A percentile compares a stretch with the other conserved stretches of the same genome.
phyloP scores from a whole-genome alignment of 1,140 invertebrate genomes.

The Ylistrum balloti region DNA sequence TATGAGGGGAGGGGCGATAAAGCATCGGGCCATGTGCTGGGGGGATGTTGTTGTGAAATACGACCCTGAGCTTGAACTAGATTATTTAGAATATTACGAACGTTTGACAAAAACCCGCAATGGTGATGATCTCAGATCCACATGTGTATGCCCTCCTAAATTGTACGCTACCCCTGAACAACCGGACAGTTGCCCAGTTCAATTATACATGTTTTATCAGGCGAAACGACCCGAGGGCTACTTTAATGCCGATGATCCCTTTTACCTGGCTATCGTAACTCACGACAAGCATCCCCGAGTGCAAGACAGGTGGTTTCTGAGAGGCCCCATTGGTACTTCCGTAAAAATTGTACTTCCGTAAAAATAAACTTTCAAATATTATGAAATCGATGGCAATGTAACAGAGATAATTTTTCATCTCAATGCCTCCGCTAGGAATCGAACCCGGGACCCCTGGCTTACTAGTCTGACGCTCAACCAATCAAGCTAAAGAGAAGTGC shows the following conservation, averaged over 20 bases:
- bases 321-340: not conserved
- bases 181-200: conserved; percentile 2
- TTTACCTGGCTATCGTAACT: conserved; percentile 43
- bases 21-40: conserved; percentile 48
- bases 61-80: not conserved
- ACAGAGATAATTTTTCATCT: too few relatives aligned
- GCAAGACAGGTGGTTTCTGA: conserved; percentile 41
- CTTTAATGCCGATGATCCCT: conserved; percentile 46
- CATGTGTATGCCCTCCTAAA: not conserved
- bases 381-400: conserved; percentile 41
- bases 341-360: too few relatives aligned
- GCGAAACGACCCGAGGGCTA: conserved; percentile 32
- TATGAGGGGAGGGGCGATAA: conserved; percentile 31
- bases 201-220: conserved; percentile 45
- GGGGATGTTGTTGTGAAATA: conserved; percentile 48
- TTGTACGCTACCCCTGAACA: not conserved
- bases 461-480: too few relatives aligned
- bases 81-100: conserved; percentile 56
- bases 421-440: too few relatives aligned
- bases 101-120: conserved; percentile 55
- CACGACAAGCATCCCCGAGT: not conserved
- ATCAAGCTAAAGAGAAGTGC: too few relatives aligned
- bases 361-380: conserved; percentile 19
- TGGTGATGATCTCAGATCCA: conserved; percentile 37
- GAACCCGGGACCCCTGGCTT: too few relatives aligned